A percentile compares a stretch with the other conserved stretches of the same genome.
Conservation (phyloP, 2,797 vertebrate species). For the Sebastes diploproa region DNA sequence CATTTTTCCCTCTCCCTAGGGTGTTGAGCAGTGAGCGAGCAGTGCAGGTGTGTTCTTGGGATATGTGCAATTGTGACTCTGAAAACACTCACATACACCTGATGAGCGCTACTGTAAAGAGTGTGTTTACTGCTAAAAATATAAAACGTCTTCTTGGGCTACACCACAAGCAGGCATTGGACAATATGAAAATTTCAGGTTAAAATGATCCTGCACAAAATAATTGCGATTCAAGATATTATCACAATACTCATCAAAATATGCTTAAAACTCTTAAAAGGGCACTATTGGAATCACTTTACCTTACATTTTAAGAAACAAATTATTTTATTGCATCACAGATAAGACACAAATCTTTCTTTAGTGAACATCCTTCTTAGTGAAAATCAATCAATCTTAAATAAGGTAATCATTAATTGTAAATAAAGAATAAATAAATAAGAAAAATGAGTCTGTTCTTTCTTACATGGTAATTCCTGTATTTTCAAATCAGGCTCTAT, state of each 20-base stretch:
- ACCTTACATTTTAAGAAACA: background rate
- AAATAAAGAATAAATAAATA: background rate
- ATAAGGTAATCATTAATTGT: background rate
- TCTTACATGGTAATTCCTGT: no score
- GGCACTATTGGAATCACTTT: background rate
- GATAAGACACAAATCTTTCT: no score
- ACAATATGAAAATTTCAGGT: background rate
- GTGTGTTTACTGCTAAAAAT: conserved; percentile 19
- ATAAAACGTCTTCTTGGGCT: conserved; percentile 11
- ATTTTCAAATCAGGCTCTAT: no score
- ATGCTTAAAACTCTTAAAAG: background rate
- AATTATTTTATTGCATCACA: no score
- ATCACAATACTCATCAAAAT: background rate
- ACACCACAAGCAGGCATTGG: background rate
- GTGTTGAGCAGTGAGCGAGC: conserved; percentile 32
- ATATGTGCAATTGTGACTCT: conserved; percentile 31
- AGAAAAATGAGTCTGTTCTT: no score
- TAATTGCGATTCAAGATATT: background rate
- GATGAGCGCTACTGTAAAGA: background rate
- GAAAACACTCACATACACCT: conserved; percentile 38
- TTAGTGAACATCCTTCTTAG: no score
- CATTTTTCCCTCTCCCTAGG: conserved; percentile 58
- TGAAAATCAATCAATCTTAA: background rate
- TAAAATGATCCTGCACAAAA: background rate
- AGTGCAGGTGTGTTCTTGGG: conserved; percentile 43